Evolutionary conservation across 2,888 invertebrate species (phyloP).

Genomic region (Acronicta psi): DNA sequence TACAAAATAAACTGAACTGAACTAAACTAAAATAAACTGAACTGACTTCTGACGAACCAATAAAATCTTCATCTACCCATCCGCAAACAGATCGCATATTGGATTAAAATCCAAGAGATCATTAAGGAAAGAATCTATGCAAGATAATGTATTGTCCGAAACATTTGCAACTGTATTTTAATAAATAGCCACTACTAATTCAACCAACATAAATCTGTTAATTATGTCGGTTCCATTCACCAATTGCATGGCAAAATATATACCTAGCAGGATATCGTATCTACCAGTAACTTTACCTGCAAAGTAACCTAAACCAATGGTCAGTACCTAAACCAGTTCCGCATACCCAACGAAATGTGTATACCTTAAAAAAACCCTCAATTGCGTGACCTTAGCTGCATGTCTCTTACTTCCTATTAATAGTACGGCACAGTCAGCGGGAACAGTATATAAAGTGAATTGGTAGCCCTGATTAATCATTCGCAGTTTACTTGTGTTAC

Average conservation of each 20-base stretch:
- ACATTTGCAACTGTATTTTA: too few relatives aligned
- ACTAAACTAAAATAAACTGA: too few relatives aligned
- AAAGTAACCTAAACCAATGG: conserved; percentile 29
- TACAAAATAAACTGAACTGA: too few relatives aligned
- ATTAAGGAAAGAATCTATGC: too few relatives aligned
- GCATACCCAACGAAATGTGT: conserved; percentile 80
- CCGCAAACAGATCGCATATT: too few relatives aligned
- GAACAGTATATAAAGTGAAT: conserved; percentile 77
- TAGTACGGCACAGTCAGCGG: conserved; percentile 76
- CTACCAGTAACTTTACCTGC: not conserved
- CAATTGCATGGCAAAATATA: not conserved
- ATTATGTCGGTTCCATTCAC: too few relatives aligned
- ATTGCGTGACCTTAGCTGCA: conserved; percentile 78
- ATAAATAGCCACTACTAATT: too few relatives aligned
- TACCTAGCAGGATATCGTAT: not conserved
- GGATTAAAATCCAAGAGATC: too few relatives aligned
- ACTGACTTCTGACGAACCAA: too few relatives aligned
- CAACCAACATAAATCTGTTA: not conserved
- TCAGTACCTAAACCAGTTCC: conserved; percentile 70
- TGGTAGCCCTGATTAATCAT: conserved; percentile 75
- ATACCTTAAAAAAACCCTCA: conserved; percentile 78
- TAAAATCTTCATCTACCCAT: too few relatives aligned
- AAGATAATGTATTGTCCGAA: too few relatives aligned
- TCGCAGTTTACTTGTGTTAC: conserved; percentile 83
- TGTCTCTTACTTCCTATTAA: conserved; percentile 85